phyloP scores from a whole-genome alignment of 2,113 vertebrate genomes.

The Percina caprodes region DNA sequence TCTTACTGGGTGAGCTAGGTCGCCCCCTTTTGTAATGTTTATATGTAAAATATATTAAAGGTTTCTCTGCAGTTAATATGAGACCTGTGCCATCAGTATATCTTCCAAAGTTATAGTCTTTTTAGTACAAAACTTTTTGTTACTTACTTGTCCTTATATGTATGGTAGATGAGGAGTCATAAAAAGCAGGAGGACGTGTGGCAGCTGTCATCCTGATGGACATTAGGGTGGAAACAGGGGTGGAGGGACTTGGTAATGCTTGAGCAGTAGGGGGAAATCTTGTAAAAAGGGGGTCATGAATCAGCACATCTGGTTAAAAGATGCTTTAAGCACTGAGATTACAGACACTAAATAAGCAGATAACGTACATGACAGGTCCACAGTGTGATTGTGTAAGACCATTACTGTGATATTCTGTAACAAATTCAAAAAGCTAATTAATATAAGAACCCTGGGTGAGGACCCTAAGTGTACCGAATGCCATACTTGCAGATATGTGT shows the following conservation, averaged over 20 bases:
- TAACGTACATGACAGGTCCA: not conserved
- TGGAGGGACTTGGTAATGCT: conserved; percentile 1
- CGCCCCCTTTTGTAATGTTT: no score
- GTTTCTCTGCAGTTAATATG: not conserved
- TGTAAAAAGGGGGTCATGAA: conserved; percentile 11
- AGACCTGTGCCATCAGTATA: not conserved
- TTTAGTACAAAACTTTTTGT: no score
- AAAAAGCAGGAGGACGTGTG: conserved; percentile 16
- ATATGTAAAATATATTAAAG: not conserved
- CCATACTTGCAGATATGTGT: not conserved
- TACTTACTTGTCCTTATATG: no score
- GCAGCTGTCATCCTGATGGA: conserved; percentile 48
- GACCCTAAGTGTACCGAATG: not conserved
- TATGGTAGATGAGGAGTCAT: not conserved
- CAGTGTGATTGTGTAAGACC: not conserved
- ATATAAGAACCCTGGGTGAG: not conserved
- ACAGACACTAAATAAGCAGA: not conserved
- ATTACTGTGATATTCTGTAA: not conserved
- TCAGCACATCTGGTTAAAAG: conserved; percentile 28
- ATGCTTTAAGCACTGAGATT: not conserved
- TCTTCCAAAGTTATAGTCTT: not conserved
- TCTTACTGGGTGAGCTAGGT: no score
- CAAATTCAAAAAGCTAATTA: not conserved
- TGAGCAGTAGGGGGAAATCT: conserved; percentile 1
- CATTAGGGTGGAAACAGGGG: conserved; percentile 20